Base-by-base conservation (phyloP, 2,888 invertebrate genomes). In the Clunio marinus region DNA sequence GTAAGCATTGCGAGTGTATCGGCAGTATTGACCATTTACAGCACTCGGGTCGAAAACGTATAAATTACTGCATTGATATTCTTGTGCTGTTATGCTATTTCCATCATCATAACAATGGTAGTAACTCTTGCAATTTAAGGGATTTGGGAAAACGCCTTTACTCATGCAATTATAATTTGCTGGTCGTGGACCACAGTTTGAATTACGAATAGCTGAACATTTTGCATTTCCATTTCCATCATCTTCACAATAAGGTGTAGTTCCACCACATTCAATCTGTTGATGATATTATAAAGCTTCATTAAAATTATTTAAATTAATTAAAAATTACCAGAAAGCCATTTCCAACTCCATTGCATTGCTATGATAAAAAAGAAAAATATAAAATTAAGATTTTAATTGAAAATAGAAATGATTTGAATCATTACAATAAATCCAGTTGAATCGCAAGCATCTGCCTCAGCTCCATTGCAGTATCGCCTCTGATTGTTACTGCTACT, bases 131-230 rank as follows among this genome's bases (percentile, higher is more conserved):
- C 57, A 57, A 15, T 57, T n/a, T 3, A 4, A 24, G 3, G 27
- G 57, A 57, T 57, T 25, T 2, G 57, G 57, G 27, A 57, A 27
- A 27, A 57, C 25, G 24, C 57, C 57, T 27, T 57, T 15, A 25
- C 27, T 13, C 10, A n/a, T 27, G 20, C 57, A 57, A 2, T 3
- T 2, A 15, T 25, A 57, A 25, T 57, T 22, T 13, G 57, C 2
- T n/a, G 25, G 4, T 7, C 1, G 2, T 2, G 10, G 27, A 4
- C 5, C 13, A 22, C 57, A 57, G 25, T 27, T 27, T 2, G 2
- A 1, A 15, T 27, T 25, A 4, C 27, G 25, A 13, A 27, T 15
- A 27, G 5, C 10, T n/a, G 27, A 57, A 27, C 27, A 27, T 25
- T 5, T n/a, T 7, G 57, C 51, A 13, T 4, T 13, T 4, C 51